Evolutionary conservation across 2,113 vertebrate genomes (phyloP).

Genomic region (Heterochromis multidens): DNA sequence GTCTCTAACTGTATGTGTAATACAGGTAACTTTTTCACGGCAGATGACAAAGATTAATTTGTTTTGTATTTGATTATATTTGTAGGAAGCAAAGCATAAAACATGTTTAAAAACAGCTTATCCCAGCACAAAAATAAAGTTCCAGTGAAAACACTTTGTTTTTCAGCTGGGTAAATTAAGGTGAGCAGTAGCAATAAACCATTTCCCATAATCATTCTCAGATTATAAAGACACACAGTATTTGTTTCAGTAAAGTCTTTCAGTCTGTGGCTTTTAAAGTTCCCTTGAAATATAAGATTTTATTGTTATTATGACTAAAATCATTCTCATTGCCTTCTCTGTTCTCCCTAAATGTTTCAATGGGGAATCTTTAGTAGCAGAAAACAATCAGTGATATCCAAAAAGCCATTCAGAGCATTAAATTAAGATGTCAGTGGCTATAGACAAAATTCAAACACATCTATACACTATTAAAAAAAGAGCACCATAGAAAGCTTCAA

Average conservation of each 20-base stretch:
- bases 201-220: background rate
- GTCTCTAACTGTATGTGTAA: too few relatives aligned
- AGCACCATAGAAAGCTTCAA: background rate
- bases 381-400: background rate
- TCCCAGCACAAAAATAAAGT: background rate
- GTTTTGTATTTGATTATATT: background rate
- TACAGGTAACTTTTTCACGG: too few relatives aligned
- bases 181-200: background rate
- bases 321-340: background rate
- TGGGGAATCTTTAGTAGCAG: background rate
- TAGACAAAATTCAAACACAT: background rate
- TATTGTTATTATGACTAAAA: background rate
- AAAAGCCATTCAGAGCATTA: background rate
- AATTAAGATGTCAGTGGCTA: background rate
- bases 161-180: background rate
- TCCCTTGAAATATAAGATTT: background rate
- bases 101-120: background rate
- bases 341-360: background rate
- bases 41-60: too few relatives aligned
- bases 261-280: background rate
- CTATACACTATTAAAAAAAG: background rate
- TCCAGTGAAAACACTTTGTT: background rate
- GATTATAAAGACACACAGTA: background rate
- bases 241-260: background rate
- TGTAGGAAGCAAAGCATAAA: background rate